Conservation (phyloP, 2,888 invertebrate species). For the Lasioglossum lativentre region DNA sequence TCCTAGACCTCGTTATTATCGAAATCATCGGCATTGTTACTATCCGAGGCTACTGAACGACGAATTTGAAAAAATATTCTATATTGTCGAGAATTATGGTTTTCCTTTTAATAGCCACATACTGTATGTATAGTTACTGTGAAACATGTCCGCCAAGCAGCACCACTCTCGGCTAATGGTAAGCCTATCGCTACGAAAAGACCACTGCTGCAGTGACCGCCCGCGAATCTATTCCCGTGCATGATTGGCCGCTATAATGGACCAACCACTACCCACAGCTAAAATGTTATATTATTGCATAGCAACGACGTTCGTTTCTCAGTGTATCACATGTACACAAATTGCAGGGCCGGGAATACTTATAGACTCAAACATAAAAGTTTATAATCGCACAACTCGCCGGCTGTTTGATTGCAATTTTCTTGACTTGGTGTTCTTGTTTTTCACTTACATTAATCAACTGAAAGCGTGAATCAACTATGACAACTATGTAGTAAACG, state of each 20-base stretch:
- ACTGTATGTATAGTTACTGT: neutral
- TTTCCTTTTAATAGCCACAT: neutral
- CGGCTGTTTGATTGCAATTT: neutral
- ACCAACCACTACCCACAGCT: neutral
- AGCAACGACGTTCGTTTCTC: neutral
- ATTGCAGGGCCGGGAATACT: neutral
- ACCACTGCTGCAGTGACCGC: conserved; percentile 4
- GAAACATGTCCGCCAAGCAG: neutral
- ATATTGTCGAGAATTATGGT: neutral
- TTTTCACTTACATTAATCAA: neutral
- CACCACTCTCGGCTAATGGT: conserved; percentile 13
- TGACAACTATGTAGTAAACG: no score
- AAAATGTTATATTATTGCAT: conserved; percentile 6
- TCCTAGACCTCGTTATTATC: neutral
- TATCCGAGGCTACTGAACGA: neutral
- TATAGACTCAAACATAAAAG: neutral
- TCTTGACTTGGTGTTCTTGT: neutral
- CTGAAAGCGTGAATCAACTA: neutral
- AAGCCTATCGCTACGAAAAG: conserved; percentile 15
- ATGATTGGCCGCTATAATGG: conserved; percentile 9
- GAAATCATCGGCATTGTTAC: neutral
- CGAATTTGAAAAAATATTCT: neutral
- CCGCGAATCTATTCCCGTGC: conserved; percentile 7
- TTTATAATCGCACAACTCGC: neutral
- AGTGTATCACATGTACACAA: neutral